Evolutionary conservation across 1,140 invertebrate species (phyloP), one percentile per base, ranked within the genome.

Genomic region (Drosophila sproati): DNA sequence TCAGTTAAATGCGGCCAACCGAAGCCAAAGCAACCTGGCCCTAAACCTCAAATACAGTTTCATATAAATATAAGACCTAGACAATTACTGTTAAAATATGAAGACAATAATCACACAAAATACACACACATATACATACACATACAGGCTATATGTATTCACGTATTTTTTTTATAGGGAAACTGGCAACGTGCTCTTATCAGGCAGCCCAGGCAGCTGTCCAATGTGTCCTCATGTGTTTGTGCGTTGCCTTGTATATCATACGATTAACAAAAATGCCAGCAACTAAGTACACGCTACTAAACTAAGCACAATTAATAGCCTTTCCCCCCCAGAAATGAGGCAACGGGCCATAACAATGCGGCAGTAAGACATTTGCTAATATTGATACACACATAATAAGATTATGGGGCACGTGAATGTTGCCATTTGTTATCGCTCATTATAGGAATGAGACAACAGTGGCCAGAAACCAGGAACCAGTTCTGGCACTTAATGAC

Each of bases 301-400:
- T 61, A 67, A 82, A 87, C 83, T 89, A 87, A 87, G 83, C 83
- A 89, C 85, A 87, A 87, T 87, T 87, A 87, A 87, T 87, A 88
- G 83, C 85, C 52, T 69, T 39, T 2, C 6, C 37, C 54, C 35
- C 12, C 41, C 37, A 43, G 39, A 43, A 52, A 51, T 45, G 52
- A 61, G 35, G 47, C 47, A 55, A 34, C 70, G 57, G 37, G 59
- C 62, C 68, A 77, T 86, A 73, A 82, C 79, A 87, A 82, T 82
- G 79, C 72, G 73, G 59, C 57, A 45, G 72, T 50, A 43, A 41
- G 57, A 78, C 76, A 76, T 76, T 72, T 72, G 67, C 57, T 76
- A 57, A 76, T 76, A 79, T 76, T 72, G 73, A 79, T 75, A 78
- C 74, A 76, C 72, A 76, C 75, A 88, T 80, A 77, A 74, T 87